Conservation (phyloP, 2,797 vertebrate genomes). For the Micropoecilia bifurca region DNA sequence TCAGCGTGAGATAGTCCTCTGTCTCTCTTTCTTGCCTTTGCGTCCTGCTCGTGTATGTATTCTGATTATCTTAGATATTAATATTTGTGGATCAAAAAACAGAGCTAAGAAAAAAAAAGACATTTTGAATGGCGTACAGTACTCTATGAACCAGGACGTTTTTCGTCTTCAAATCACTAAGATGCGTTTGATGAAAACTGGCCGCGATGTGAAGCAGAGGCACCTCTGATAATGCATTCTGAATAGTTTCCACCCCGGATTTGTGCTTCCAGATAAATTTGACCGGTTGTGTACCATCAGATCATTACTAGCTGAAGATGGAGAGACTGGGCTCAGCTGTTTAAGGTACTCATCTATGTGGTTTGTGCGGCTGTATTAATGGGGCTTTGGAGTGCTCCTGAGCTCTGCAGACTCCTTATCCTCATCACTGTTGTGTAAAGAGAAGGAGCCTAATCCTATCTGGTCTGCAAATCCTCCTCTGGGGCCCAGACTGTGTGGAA, state of each 20-base stretch:
- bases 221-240: conserved; percentile 37
- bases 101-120: neutral
- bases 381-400: conserved; percentile 78
- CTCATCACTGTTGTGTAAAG: conserved; percentile 84
- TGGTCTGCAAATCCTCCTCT: conserved; percentile 80
- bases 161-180: neutral
- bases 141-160: neutral
- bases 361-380: conserved; percentile 73
- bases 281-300: conserved; percentile 42
- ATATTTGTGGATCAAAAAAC: neutral
- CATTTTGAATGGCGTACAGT: neutral
- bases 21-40: neutral
- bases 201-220: conserved; percentile 7
- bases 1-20: neutral
- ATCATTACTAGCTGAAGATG: conserved; percentile 65
- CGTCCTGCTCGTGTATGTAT: neutral
- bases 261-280: conserved; percentile 42
- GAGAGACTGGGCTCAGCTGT: conserved; percentile 67
- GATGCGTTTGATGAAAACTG: conserved; percentile 28
- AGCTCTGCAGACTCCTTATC: conserved; percentile 77
- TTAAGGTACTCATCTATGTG: conserved; percentile 70
- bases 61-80: neutral
- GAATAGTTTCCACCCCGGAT: conserved; percentile 39
- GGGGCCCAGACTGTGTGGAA: conserved; percentile 77
- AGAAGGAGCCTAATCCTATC: conserved; percentile 83